Evolutionary conservation across 2,113 vertebrate genomes (phyloP).

Genomic region (Python bivittatus): DNA sequence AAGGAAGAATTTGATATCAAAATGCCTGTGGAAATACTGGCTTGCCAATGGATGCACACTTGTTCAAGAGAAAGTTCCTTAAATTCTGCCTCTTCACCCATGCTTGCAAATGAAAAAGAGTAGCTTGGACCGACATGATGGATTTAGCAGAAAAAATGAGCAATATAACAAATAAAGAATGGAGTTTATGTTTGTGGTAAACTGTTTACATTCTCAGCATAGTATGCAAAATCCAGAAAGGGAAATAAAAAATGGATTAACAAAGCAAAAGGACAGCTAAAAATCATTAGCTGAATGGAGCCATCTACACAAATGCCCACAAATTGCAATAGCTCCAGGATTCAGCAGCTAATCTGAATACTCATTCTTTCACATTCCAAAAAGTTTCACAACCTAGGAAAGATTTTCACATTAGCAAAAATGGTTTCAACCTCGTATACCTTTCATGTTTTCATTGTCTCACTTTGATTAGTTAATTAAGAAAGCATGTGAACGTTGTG

Average conservation of each 20-base stretch:
- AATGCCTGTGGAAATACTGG: slow-evolving; percentile 15
- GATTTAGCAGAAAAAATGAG: slow-evolving; percentile 23
- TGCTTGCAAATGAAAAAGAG: not conserved
- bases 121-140: not conserved
- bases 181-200: not conserved
- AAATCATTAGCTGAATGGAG: not conserved
- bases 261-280: slow-evolving; percentile 12
- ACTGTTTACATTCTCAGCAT: not conserved
- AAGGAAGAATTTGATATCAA: not conserved
- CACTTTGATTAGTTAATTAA: no score
- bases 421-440: not conserved
- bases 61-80: not conserved
- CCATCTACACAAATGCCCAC: not conserved
- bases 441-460: not conserved
- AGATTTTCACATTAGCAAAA: not conserved
- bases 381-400: not conserved
- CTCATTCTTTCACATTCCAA: not conserved
- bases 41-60: not conserved
- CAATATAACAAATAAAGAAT: not conserved
- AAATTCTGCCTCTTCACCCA: not conserved
- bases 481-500: no score
- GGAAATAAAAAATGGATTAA: slow-evolving; percentile 4
- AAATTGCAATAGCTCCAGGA: not conserved
- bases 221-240: not conserved
- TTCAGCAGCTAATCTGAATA: no score